phyloP scores from a whole-genome alignment of 1,140 invertebrate genomes.

The Zaprionus inermis region DNA sequence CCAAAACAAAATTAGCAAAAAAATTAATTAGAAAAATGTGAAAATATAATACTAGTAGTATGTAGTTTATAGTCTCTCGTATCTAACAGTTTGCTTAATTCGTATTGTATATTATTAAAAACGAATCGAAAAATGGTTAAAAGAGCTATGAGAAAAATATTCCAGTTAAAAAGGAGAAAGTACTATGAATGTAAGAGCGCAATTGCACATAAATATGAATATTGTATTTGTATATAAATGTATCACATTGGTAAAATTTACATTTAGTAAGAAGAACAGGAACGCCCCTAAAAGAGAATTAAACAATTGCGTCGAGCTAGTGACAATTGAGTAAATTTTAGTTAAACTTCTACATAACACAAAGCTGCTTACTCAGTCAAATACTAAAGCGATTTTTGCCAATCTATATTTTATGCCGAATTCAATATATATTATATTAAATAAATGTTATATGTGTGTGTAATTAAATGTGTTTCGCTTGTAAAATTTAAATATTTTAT shows the following conservation, averaged over 20 bases:
- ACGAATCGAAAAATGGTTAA: conserved; percentile 14
- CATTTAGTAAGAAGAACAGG: conserved; percentile 25
- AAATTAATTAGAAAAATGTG: conserved; percentile 69
- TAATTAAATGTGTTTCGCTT: conserved; percentile 28
- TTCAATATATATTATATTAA: conserved; percentile 74
- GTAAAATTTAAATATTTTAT: background rate
- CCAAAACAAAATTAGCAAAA: conserved; percentile 55
- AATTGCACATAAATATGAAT: conserved; percentile 61
- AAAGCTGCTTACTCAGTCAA: conserved; percentile 43
- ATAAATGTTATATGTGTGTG: conserved; percentile 80
- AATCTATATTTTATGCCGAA: conserved; percentile 72
- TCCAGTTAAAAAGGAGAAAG: conserved; percentile 46
- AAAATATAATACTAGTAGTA: conserved; percentile 57
- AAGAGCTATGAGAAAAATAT: conserved; percentile 37
- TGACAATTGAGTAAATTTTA: conserved; percentile 22
- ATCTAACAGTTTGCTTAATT: conserved; percentile 53
- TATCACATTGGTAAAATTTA: conserved; percentile 73
- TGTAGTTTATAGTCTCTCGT: conserved; percentile 55
- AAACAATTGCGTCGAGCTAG: conserved; percentile 12
- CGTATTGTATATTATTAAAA: conserved; percentile 69
- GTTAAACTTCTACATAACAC: conserved; percentile 30
- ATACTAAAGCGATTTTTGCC: conserved; percentile 62
- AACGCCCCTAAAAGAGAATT: conserved; percentile 22
- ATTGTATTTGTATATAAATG: conserved; percentile 74
- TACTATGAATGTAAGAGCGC: conserved; percentile 46